phyloP scores from a whole-genome alignment of 2,888 invertebrate genomes.

The Tethea ocularis region DNA sequence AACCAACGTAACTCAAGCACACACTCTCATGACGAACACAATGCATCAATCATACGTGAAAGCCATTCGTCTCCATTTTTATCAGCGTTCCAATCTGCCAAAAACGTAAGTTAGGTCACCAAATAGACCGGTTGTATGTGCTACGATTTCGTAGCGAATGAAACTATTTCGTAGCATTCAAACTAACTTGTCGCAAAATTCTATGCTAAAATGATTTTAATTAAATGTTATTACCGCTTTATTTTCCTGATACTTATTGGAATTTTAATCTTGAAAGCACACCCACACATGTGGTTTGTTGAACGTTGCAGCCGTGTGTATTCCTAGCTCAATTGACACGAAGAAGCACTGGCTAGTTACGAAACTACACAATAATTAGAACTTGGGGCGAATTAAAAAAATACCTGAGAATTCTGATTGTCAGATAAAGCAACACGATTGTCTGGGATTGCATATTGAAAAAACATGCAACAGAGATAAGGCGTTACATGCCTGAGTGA shows the following conservation, averaged over 20 bases:
- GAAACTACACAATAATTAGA: constrained; percentile 79
- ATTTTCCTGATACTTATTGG: not conserved
- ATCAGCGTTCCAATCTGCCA: not conserved
- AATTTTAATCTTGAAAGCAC: too few relatives aligned
- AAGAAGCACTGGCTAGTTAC: constrained; percentile 65
- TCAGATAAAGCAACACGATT: constrained; percentile 75
- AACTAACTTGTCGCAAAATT: not conserved
- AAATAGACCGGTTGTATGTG: not conserved
- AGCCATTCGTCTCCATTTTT: not conserved
- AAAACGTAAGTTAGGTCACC: not conserved
- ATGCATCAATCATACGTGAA: constrained; percentile 11
- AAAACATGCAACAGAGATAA: constrained; percentile 83
- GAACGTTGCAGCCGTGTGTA: constrained; percentile 17
- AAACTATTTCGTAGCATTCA: not conserved
- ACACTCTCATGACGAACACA: constrained; percentile 29
- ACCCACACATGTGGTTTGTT: constrained; percentile 11
- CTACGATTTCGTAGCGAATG: not conserved
- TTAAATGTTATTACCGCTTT: too few relatives aligned
- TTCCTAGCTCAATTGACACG: constrained; percentile 71
- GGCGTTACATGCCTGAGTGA: constrained; percentile 78
- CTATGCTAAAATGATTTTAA: too few relatives aligned
- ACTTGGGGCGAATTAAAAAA: constrained; percentile 73
- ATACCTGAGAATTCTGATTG: constrained; percentile 81
- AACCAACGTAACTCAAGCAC: constrained; percentile 39
- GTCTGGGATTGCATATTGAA: constrained; percentile 82